These are phyloP conservation scores for Ammodytes marinus DNA, from an alignment of 2,113 vertebrate species.

Conservation along the genomic window DNA sequence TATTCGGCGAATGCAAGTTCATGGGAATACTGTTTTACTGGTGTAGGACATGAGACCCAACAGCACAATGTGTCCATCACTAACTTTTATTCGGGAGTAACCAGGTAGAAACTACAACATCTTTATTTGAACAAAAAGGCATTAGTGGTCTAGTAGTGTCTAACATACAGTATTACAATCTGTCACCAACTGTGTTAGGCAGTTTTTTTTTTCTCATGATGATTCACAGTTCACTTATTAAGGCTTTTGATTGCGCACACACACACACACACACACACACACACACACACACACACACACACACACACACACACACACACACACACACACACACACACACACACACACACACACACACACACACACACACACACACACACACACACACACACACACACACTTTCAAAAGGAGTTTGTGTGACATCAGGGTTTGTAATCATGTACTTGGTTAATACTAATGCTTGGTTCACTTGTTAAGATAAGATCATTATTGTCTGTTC, in stretches of 20 bases:
- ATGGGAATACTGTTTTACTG: too few species aligned
- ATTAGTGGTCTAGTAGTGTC: not conserved
- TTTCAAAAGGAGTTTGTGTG: not conserved
- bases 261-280: not conserved
- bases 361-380: not conserved
- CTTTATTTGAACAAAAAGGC: conserved; percentile 33
- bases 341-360: not conserved
- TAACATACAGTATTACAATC: not conserved
- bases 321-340: not conserved
- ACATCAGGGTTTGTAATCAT: not conserved
- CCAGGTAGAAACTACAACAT: not conserved
- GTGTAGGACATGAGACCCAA: too few species aligned
- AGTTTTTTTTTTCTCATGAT: not conserved
- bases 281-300: not conserved
- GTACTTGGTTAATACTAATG: not conserved
- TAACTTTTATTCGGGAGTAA: not conserved
- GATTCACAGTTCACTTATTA: not conserved
- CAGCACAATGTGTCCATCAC: too few species aligned
- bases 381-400: not conserved
- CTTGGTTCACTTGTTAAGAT: not conserved
- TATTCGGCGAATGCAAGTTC: too few species aligned
- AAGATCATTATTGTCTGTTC: too few species aligned
- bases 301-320: not conserved
- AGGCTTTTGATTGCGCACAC: not conserved
- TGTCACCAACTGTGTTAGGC: not conserved